Evolutionary conservation across 2,797 vertebrate species (phyloP), one percentile per base, ranked within the genome.

Genomic region (Oreochromis grahami): DNA sequence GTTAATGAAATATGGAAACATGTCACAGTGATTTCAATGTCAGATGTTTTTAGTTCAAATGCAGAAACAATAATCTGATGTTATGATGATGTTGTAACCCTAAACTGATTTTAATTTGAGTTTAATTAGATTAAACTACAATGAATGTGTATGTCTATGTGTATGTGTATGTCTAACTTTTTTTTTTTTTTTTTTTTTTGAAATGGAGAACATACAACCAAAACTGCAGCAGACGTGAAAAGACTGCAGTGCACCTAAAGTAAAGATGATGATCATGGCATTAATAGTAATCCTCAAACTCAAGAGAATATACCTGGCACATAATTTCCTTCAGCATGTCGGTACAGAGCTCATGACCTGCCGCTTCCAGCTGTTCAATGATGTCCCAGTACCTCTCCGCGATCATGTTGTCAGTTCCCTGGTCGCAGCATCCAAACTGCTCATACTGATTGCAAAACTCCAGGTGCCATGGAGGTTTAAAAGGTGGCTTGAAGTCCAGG

Each of bases 391-490:
- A 98, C 80, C 94, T 96, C 89, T 96, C 95, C 4, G 97, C 96
- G 15, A 98, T 96, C 52, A 7, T 70, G 80, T 94, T 96, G 84
- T 97, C 97, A 17, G 91, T 95, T 7, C 88, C 84, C 93, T 94
- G 97, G 87, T 97, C 97, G 50, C 97, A 98, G 92, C 97, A 98
- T 89, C 97, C 97, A 17, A 98, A 98, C 4, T 94, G 90, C 76
- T 96, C 92, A 70, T 97, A 97, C 89, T 96, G 92, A 8, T 90
- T 93, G 84, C 97, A 98, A 38, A 98, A 98, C 85, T 97, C 95
- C 70, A 98, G 91, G 83, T 95, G 96, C 83, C 88, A 90, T 6
- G 80, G 53, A 1, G 97, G 97, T 86, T 95, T 96, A 87, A 98
- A 98, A 19, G 97, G 97, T 0, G 92, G 96, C 68, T 96, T 88